phyloP scores from a whole-genome alignment of 2,888 invertebrate genomes.

The Cerceris ruficornis region DNA sequence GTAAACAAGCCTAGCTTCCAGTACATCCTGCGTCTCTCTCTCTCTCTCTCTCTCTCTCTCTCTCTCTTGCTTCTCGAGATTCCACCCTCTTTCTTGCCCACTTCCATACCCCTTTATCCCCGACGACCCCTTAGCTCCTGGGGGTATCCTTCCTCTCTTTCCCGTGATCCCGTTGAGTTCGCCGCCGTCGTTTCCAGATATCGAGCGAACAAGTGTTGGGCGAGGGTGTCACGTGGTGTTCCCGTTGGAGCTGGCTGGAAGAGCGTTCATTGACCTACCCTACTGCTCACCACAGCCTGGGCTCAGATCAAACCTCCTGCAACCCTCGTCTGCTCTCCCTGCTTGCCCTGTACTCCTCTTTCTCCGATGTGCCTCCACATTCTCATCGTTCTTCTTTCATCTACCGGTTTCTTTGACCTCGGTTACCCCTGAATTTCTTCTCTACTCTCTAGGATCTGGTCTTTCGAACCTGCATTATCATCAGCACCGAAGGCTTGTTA shows the following conservation, averaged over 20 bases:
- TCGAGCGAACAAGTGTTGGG: slow-evolving; percentile 74
- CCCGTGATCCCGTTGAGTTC: slow-evolving; percentile 14
- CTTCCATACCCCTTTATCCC: background rate
- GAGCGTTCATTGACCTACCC: slow-evolving; percentile 77
- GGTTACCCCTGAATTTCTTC: background rate
- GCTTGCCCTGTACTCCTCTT: background rate
- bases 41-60: background rate
- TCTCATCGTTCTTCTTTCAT: slow-evolving; percentile 22
- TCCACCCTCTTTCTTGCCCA: background rate
- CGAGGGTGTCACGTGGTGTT: slow-evolving; percentile 70
- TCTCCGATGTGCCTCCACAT: background rate
- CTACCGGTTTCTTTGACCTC: slow-evolving; percentile 10
- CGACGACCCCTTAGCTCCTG: background rate
- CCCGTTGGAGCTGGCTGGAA: slow-evolving; percentile 70
- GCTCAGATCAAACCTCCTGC: slow-evolving; percentile 51
- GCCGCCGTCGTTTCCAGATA: slow-evolving; percentile 72
- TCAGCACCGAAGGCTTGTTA: background rate
- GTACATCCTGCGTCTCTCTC: background rate
- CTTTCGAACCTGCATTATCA: slow-evolving; percentile 6
- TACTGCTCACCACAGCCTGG: slow-evolving; percentile 59
- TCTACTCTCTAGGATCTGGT: slow-evolving; percentile 6
- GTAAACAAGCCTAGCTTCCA: background rate
- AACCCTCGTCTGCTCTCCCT: slow-evolving; percentile 3
- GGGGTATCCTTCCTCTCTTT: background rate
- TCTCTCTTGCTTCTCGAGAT: background rate